Percentiles rank a stretch among this genome's conserved stretches.
These are phyloP conservation scores for Rhopalosiphum nymphaeae DNA, from an alignment of 2,888 invertebrate genomes.

Conservation along the genomic window DNA sequence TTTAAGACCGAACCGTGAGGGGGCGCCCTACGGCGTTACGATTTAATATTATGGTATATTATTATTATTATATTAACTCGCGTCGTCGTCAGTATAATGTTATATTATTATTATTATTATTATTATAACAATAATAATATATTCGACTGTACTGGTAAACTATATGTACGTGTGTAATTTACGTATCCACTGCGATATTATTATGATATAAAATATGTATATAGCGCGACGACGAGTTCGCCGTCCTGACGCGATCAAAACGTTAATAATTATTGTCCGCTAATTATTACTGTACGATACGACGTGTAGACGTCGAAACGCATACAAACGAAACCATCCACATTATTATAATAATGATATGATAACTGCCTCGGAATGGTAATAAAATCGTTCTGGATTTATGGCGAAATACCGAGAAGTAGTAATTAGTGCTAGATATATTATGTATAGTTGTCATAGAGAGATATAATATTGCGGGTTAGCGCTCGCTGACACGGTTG, in stretches of 20 bases:
- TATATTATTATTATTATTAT: not conserved
- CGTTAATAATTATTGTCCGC: no score
- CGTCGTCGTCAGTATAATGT: not conserved
- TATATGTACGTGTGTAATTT: not conserved
- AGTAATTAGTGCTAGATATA: not conserved
- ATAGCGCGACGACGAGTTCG: no score
- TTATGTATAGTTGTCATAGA: not conserved
- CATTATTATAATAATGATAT: not conserved
- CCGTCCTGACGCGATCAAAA: no score
- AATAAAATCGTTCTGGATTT: not conserved
- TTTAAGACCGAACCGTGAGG: not conserved
- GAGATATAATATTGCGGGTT: not conserved
- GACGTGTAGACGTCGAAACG: not conserved
- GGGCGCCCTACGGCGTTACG: slow-evolving; percentile 38
- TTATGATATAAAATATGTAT: no score
- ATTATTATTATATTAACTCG: not conserved
- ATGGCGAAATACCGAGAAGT: not conserved
- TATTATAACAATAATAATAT: not conserved
- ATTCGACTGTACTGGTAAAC: not conserved
- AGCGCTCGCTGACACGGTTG: not conserved
- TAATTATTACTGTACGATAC: no score
- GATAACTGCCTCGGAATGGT: not conserved
- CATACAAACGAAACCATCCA: not conserved
- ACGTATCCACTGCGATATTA: no score
- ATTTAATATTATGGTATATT: not conserved